Percentiles rank a stretch among this genome's conserved stretches.
phyloP scores from a whole-genome alignment of 2,113 vertebrate species.

The Thryonomys swinderianus region DNA sequence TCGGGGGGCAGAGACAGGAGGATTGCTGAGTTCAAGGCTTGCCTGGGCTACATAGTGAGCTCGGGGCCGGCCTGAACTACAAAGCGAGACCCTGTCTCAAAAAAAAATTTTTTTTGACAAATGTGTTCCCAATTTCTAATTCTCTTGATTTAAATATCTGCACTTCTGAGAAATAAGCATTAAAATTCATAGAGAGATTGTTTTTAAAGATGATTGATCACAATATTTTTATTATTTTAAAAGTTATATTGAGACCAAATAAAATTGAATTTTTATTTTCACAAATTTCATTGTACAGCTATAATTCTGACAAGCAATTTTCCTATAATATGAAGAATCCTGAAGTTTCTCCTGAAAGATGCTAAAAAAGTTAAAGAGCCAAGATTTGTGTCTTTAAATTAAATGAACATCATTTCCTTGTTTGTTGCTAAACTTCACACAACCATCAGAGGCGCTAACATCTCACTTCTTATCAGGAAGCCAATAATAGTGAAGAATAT shows the following conservation, averaged over 20 bases:
- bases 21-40: too few relatives aligned
- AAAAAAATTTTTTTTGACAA: too few relatives aligned
- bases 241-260: not conserved
- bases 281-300: not conserved
- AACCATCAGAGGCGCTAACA: not conserved
- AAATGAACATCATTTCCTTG: not conserved
- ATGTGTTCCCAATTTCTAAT: not conserved
- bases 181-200: not conserved
- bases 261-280: not conserved
- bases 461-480: not conserved
- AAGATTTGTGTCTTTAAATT: constrained; percentile 13
- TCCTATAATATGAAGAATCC: not conserved
- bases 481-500: not conserved
- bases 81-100: too few relatives aligned
- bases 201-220: not conserved
- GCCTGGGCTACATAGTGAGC: too few relatives aligned
- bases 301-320: not conserved
- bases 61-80: too few relatives aligned
- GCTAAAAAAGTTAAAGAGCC: not conserved
- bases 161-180: not conserved
- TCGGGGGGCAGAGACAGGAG: too few relatives aligned
- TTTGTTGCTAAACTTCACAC: not conserved
- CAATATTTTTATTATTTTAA: not conserved
- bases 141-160: not conserved
- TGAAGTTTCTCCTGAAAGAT: constrained; percentile 5